Percentiles rank a stretch among this genome's conserved stretches.
Evolutionary conservation across 2,113 vertebrate genomes (phyloP).

Genomic region (Python bivittatus): DNA sequence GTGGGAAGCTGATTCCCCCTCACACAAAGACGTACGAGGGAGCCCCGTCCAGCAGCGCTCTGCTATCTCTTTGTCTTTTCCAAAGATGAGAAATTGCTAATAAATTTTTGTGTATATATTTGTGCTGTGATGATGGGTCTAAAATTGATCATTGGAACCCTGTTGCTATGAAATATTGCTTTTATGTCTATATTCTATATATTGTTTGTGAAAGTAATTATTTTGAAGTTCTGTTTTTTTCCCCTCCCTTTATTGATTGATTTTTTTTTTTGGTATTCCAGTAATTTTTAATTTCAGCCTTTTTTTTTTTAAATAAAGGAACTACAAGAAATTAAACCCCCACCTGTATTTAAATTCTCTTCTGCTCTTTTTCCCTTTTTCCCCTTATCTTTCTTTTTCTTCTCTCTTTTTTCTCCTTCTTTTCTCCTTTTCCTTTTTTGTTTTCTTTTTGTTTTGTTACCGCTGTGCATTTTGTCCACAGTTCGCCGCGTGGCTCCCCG

Average conservation of each 20-base stretch:
- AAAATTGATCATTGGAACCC: constrained; percentile 95
- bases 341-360: constrained; percentile 77
- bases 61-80: constrained; percentile 61
- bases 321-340: constrained; percentile 62
- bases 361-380: constrained; percentile 72
- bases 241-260: constrained; percentile 66
- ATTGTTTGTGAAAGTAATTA: constrained; percentile 96
- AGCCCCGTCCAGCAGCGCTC: constrained; percentile 30
- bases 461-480: constrained; percentile 83
- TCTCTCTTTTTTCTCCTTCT: constrained; percentile 37
- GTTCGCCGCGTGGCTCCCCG: constrained; percentile 96
- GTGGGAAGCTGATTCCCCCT: neutral
- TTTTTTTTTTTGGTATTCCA: constrained; percentile 64
- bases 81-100: constrained; percentile 99
- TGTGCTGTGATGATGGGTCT: constrained; percentile 98
- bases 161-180: constrained; percentile 98
- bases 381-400: constrained; percentile 52
- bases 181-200: constrained; percentile 90
- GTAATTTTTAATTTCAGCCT: constrained; percentile 36
- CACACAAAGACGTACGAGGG: neutral
- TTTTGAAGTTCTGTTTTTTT: constrained; percentile 81
- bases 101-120: constrained; percentile 99
- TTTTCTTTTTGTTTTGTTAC: constrained; percentile 77
- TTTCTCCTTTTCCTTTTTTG: constrained; percentile 6
- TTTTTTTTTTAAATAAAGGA: constrained; percentile 62